phyloP scores from a whole-genome alignment of 1,140 invertebrate species.

The Sycophila sp. region DNA sequence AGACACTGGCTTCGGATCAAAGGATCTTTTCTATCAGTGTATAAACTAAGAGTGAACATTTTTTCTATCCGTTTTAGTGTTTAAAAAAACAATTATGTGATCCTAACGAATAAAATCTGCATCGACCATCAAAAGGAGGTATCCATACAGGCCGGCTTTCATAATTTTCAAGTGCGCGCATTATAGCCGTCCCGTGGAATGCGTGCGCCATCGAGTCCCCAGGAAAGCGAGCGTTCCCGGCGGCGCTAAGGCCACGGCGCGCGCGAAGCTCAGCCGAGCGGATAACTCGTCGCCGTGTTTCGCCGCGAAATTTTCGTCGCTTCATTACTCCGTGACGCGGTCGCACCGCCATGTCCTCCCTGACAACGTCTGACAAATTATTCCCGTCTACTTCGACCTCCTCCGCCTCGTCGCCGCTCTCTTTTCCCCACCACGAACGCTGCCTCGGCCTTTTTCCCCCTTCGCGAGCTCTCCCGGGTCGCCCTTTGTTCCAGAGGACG shows the following conservation, averaged over 20 bases:
- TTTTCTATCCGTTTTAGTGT: no score
- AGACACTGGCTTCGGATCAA: no score
- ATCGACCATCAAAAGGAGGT: no score
- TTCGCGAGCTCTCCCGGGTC: neutral
- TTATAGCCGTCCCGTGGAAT: slow-evolving; percentile 4
- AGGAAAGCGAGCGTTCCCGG: slow-evolving; percentile 49
- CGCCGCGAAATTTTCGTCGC: slow-evolving; percentile 61
- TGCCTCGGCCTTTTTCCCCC: neutral
- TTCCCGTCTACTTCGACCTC: slow-evolving; percentile 45
- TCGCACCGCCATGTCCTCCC: slow-evolving; percentile 52
- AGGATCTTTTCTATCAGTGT: no score
- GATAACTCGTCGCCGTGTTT: slow-evolving; percentile 61
- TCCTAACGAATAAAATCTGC: no score
- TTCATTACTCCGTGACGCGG: slow-evolving; percentile 59
- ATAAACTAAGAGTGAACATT: no score
- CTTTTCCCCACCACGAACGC: neutral
- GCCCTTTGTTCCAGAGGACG: no score
- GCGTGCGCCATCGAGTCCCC: slow-evolving; percentile 3
- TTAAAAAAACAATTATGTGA: no score
- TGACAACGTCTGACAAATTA: slow-evolving; percentile 64
- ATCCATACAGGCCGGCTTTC: no score
- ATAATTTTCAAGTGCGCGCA: neutral
- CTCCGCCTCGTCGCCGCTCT: slow-evolving; percentile 10
- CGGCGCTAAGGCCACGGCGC: slow-evolving; percentile 4
- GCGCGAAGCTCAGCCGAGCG: slow-evolving; percentile 47